Conservation (phyloP, 2,113 vertebrate genomes). For the Rhea pennata region DNA sequence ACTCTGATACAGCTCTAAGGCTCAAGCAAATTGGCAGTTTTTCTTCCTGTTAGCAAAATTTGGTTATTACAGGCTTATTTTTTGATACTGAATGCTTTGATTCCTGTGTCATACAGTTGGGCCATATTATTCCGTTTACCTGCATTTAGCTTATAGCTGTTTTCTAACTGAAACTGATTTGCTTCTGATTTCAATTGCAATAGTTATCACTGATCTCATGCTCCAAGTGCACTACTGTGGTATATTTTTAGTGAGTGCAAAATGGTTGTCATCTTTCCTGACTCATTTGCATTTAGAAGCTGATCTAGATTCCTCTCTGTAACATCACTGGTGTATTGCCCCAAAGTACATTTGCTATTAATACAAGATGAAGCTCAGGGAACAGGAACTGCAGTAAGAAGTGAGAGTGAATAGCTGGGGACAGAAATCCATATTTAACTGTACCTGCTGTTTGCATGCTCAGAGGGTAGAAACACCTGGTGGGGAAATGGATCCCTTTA, state of each 20-base stretch:
- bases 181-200: too few species aligned
- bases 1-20: background rate
- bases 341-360: background rate
- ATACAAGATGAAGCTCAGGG: background rate
- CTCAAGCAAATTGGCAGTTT: background rate
- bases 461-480: background rate
- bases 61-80: background rate
- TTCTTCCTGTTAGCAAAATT: background rate
- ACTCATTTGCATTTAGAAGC: too few species aligned
- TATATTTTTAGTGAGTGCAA: background rate
- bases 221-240: rapidly evolving
- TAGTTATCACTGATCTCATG: background rate
- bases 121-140: background rate
- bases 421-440: background rate
- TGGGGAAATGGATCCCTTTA: background rate
- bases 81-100: background rate
- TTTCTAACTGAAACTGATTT: background rate
- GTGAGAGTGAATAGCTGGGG: background rate
- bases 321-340: background rate
- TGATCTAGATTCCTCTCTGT: background rate
- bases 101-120: background rate
- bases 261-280: background rate
- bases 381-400: background rate
- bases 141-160: background rate
- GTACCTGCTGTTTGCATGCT: background rate